Evolutionary conservation across 2,797 vertebrate species (phyloP), one percentile per base, ranked within the genome.

Genomic region (Danio kyathit): DNA sequence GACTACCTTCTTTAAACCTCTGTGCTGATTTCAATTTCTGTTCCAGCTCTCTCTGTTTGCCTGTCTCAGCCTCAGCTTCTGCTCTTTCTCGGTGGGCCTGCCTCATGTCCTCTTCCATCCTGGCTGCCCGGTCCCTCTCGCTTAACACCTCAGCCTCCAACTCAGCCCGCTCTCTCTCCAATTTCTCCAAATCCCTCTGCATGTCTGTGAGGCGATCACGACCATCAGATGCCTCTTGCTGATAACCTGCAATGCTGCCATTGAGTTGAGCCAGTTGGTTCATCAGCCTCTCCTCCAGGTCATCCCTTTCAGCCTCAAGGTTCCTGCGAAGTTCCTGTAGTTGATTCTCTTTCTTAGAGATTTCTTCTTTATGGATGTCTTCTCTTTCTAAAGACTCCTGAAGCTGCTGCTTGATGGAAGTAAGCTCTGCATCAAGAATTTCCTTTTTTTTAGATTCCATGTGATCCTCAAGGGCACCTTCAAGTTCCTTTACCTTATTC

Each of bases 231-330:
- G 93, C 92, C 83, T 98, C 96, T 86, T 99, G 98, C 89, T 98
- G 97, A 85, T 99, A 99, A 89, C 96, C 95, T 0, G 97, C 98
- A 10, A 99, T 98, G 86, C 95, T 98, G 44, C 98, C 97, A n/a
- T 99, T 99, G 69, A 99, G 95, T 89, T 98, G 96, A 56, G 98
- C 97, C 89, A 99, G 82, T 82, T 99, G 98, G 91, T 99, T 97
- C 98, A 99, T 99, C 49, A 99, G 93, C 77, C 95, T 93, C 86
- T 99, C 98, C 90, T 99, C 98, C 73, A 99, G 91, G 83, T 99
- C 97, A 77, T 99, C 98, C 75, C 98, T 99, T 87, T 99, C 97
- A 0, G 89, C 84, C 81, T 96, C 97, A 4, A 97, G 90, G 0
- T 93, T 90, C 61, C 83, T 90, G 51, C 92, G 91, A 73, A 95